phyloP scores from a whole-genome alignment of 2,113 vertebrate species.

The Ophiodon elongatus region DNA sequence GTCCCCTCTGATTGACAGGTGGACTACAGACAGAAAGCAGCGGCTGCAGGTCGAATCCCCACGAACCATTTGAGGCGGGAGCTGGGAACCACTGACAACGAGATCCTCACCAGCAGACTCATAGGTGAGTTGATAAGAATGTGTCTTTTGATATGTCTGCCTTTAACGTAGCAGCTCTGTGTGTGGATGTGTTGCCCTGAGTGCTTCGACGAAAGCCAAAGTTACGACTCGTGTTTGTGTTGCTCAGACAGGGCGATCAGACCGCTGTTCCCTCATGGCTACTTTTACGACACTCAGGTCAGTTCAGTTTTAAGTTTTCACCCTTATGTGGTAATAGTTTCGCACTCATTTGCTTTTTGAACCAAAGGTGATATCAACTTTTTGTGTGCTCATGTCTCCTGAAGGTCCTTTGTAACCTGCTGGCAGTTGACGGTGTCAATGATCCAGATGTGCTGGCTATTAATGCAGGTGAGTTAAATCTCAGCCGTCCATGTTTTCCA shows the following conservation, averaged over 20 bases:
- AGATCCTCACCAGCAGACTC: conserved; percentile 97
- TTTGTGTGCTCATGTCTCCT: not conserved
- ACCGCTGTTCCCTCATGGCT: conserved; percentile 94
- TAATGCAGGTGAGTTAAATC: conserved; percentile 91
- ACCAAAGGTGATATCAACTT: not conserved
- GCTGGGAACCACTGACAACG: conserved; percentile 91
- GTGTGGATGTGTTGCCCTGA: not conserved
- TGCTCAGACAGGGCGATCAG: conserved; percentile 92
- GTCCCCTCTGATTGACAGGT: conserved; percentile 84
- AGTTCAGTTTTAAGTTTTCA: conserved; percentile 51
- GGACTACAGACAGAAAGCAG: conserved; percentile 97
- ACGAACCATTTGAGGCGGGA: conserved; percentile 97
- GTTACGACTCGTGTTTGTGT: conserved; percentile 33
- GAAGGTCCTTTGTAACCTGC: conserved; percentile 95
- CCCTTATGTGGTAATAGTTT: not conserved
- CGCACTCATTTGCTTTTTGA: not conserved
- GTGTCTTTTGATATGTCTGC: not conserved
- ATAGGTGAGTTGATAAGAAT: conserved; percentile 87
- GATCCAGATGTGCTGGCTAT: conserved; percentile 96
- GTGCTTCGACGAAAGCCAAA: not conserved
- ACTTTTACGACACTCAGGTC: conserved; percentile 99
- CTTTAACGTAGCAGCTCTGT: not conserved
- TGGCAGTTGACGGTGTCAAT: conserved; percentile 95
- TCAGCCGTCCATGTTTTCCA: not conserved
- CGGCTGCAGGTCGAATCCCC: conserved; percentile 97